Base-by-base conservation (phyloP, 2,888 invertebrate genomes). In the Calameuta idolon region DNA sequence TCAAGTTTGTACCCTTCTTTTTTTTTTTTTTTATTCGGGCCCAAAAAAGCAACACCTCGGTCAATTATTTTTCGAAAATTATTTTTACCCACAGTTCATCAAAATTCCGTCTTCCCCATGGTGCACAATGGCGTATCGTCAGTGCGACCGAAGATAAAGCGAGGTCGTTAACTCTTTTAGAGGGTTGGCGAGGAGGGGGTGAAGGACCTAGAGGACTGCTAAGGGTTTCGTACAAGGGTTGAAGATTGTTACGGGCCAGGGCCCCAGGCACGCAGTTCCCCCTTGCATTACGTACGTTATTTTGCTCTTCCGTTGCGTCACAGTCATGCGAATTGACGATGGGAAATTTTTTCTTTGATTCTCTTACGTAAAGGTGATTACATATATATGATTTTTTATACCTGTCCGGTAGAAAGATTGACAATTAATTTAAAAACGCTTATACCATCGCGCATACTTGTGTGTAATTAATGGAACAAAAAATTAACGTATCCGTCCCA, bases 131-230 rank as follows among this genome's bases (percentile, higher is more conserved):
- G 23, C 5, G 23, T 55, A 55, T 55, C 23, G 23, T 55, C 55
- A 1, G 55, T 9, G 23, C 55, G 55, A 23, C 80, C 79, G 77
- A 80, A 84, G 83, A 85, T 85, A 86, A 85, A 85, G 83, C 82
- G 81, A 80, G 84, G 85, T 86, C 86, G 84, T 86, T 86, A 85
- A 84, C 85, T 83, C 82, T 81, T 84, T 83, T 85, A 84, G 82
- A 82, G 82, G 81, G 80, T 84, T 9, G 23, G 4, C 11, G 31
- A 77, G 73, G 31, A 78, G 73, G 69, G 74, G 76, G 69, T 35
- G 12, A 55, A 34, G 40, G 75, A 74, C 30, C 23, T 30, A 2
- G 78, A 68, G 75, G 74, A 69, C 77, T 76, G 35, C 76, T 81
- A 81, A 81, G 81, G 81, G 83, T 78, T 80, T 83, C 82, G 83